Percentiles rank a stretch among this genome's conserved stretches.
Evolutionary conservation across 2,113 vertebrate genomes (phyloP).

Genomic region (Lagopus muta): DNA sequence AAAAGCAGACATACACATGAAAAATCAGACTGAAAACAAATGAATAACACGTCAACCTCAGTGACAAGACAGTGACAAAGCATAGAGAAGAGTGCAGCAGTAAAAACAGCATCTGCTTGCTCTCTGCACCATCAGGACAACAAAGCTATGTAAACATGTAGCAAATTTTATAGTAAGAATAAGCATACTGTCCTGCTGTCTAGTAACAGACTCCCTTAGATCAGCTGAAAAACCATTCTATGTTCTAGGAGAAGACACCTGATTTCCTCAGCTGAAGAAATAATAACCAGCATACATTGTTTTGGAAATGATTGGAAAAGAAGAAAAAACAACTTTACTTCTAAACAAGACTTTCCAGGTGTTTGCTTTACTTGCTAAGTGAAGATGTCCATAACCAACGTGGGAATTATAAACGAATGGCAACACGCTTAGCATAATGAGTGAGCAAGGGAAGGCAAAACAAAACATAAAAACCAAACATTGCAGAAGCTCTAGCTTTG

Average conservation of each 20-base stretch:
- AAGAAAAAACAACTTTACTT: background rate
- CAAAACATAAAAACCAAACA: background rate
- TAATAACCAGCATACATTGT: background rate
- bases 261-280: background rate
- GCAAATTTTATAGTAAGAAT: background rate
- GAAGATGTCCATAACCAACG: background rate
- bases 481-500: background rate
- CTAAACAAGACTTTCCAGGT: background rate
- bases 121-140: background rate
- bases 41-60: slow-evolving; percentile 5
- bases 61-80: slow-evolving; percentile 33
- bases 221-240: background rate
- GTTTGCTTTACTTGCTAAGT: background rate
- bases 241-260: background rate
- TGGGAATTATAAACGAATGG: background rate
- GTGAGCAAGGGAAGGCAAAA: background rate
- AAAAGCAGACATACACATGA: slow-evolving; percentile 45
- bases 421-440: background rate
- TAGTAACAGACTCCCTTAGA: rapidly evolving
- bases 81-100: background rate
- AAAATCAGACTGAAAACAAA: slow-evolving; percentile 20
- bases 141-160: background rate
- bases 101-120: background rate
- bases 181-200: background rate
- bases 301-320: background rate